Conservation (phyloP, 2,888 invertebrate species). For the Bursaphelenchus okinawaensis region DNA sequence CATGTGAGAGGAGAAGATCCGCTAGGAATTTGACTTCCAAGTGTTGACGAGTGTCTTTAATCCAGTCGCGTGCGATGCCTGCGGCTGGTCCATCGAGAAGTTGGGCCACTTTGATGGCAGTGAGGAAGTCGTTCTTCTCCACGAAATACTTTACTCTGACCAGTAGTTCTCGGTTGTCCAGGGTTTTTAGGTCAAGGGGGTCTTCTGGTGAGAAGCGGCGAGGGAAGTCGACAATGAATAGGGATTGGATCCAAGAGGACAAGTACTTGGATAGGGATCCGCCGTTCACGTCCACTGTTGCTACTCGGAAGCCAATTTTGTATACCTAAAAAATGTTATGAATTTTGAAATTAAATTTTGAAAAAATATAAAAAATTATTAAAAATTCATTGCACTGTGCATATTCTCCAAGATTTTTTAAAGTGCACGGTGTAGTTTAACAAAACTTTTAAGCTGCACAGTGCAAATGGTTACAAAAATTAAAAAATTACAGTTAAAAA, state of each 20-base stretch:
- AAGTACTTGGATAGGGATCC: constrained; percentile 62
- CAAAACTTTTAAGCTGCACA: no score
- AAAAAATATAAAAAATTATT: constrained; percentile 14
- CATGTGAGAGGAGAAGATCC: constrained; percentile 80
- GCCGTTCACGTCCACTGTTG: constrained; percentile 78
- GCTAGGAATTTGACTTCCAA: constrained; percentile 79
- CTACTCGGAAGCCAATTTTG: constrained; percentile 71
- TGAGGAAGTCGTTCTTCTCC: constrained; percentile 73
- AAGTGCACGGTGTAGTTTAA: neutral
- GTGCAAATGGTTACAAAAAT: no score
- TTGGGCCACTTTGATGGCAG: constrained; percentile 71
- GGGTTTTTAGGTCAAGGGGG: constrained; percentile 68
- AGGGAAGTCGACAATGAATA: constrained; percentile 65
- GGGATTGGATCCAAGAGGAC: constrained; percentile 73
- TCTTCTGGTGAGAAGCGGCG: constrained; percentile 70
- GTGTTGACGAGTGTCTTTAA: constrained; percentile 73
- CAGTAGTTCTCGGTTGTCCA: constrained; percentile 76
- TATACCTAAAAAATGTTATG: constrained; percentile 37
- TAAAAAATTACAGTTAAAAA: neutral
- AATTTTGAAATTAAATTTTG: no score
- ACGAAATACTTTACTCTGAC: constrained; percentile 83
- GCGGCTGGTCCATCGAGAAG: constrained; percentile 78
- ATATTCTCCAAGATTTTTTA: neutral
- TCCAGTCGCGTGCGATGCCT: constrained; percentile 78
- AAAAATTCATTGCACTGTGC: neutral